Evolutionary conservation across 2,113 vertebrate genomes (phyloP), one percentile per base, ranked within the genome.

Genomic region (Takifugu flavidus): DNA sequence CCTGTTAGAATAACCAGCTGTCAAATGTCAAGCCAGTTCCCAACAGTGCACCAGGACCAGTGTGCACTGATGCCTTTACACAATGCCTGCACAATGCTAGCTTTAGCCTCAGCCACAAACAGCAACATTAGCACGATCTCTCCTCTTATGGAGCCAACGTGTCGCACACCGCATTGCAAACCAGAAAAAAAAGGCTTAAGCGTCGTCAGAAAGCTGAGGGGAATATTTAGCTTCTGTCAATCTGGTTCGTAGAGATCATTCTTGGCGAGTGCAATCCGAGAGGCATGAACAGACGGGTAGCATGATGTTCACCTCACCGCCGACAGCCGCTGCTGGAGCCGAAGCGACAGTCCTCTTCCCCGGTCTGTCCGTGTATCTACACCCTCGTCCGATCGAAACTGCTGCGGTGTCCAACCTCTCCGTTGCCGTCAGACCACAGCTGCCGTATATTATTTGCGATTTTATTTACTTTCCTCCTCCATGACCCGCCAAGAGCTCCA

Each of bases 401-500:
- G n/a, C 39, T 54, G 15, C 59, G 6, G 49, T 27, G 49, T 49
- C 47, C n/a, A 62, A 56, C 4, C 56, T 44, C 43, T 31, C 62
- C 39, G 53, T 14, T 57, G 62, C 50, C 50, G 61, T 46, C 42
- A 1, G 29, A 59, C 53, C 51, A 2, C 56, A 27, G 46, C 62
- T 25, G 55, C 55, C 4, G 50, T 15, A 49, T 58, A 60, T 49
- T 52, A 4, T 20, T 13, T 54, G 28, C 54, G 65, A 68, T 60
- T 72, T 75, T 88, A 82, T 89, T 87, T 87, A 89, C 79, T 84
- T 83, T 82, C 76, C 74, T 82, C 78, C 77, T 82, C 79, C 81
- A 88, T 88, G 82, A 87, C 85, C 84, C 80, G 77, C 75, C 71
- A 78, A 77, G 75, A 70, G 68, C 80, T 59, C 60, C 74, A 64